A percentile compares a stretch with the other conserved stretches of the same genome.
phyloP scores from a whole-genome alignment of 92 coral and sea anemone species.

The Phenganax subtilis region DNA sequence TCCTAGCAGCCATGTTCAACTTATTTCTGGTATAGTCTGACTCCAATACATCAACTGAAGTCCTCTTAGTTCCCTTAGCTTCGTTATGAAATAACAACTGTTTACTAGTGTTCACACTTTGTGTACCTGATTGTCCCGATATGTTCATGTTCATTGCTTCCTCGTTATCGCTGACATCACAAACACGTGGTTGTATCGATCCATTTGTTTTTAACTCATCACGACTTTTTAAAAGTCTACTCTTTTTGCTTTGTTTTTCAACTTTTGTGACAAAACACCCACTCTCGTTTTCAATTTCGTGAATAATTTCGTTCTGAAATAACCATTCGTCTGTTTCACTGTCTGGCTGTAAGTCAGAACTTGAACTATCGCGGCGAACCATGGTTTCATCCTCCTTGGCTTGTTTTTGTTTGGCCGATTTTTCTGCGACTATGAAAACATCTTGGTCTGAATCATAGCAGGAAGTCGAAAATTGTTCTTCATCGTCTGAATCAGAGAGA shows the following conservation, averaged over 20 bases:
- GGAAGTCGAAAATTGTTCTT: not conserved
- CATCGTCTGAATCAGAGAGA: conserved; percentile 36
- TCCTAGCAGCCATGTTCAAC: not conserved
- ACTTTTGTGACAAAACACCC: not conserved
- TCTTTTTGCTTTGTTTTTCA: not conserved
- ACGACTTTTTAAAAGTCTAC: not conserved
- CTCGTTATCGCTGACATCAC: not conserved
- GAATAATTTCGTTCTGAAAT: no score
- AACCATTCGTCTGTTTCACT: not conserved
- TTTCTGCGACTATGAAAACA: conserved; percentile 9
- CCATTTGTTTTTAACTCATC: not conserved
- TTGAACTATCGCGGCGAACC: no score
- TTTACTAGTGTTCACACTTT: conserved; percentile 4
- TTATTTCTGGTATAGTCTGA: not conserved
- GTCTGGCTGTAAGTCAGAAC: not conserved
- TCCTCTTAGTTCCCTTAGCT: not conserved
- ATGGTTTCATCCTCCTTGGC: no score
- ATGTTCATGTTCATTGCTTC: not conserved
- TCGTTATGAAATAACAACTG: not conserved
- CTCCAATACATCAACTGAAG: not conserved
- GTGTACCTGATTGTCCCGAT: not conserved
- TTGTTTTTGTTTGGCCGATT: not conserved
- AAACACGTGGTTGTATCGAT: not conserved
- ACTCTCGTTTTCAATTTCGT: not conserved
- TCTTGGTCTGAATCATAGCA: not conserved